phyloP scores from a whole-genome alignment of 2,888 invertebrate genomes.

The Phoenoteleia sp. region DNA sequence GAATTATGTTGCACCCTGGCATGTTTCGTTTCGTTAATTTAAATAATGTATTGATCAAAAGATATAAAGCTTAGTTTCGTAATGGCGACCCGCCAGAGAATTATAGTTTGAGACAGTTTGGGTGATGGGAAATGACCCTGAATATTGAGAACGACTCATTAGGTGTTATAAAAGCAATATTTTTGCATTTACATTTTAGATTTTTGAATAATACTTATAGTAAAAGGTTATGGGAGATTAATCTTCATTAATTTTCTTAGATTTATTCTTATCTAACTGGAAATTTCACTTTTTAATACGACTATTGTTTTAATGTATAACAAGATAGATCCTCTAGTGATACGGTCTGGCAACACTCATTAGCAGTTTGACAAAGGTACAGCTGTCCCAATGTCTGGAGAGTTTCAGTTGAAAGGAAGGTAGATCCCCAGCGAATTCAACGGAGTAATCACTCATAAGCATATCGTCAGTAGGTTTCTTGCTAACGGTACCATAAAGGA shows the following conservation, averaged over 20 bases:
- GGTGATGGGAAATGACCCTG: constrained; percentile 10
- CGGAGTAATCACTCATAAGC: neutral
- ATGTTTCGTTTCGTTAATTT: constrained; percentile 70
- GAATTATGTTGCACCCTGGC: constrained; percentile 62
- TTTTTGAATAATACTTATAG: too few species aligned
- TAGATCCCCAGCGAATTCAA: neutral
- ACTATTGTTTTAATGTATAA: too few species aligned
- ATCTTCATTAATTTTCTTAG: too few species aligned
- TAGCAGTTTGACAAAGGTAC: neutral
- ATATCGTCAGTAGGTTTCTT: neutral
- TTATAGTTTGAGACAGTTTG: constrained; percentile 26
- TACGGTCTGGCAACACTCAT: too few species aligned
- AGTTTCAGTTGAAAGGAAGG: neutral
- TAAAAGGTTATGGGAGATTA: too few species aligned
- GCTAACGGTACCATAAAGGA: neutral
- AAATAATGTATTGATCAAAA: constrained; percentile 47
- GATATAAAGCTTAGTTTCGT: constrained; percentile 24
- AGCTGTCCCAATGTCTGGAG: neutral
- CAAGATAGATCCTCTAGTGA: too few species aligned
- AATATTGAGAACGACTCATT: too few species aligned
- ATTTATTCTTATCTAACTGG: too few species aligned
- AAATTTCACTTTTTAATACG: too few species aligned
- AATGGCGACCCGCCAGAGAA: constrained; percentile 11
- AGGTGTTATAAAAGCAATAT: too few species aligned
- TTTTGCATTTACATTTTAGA: too few species aligned